Evolutionary conservation across 1,140 invertebrate genomes (phyloP), one percentile per base, ranked within the genome.

Genomic region (Orius laevigatus): DNA sequence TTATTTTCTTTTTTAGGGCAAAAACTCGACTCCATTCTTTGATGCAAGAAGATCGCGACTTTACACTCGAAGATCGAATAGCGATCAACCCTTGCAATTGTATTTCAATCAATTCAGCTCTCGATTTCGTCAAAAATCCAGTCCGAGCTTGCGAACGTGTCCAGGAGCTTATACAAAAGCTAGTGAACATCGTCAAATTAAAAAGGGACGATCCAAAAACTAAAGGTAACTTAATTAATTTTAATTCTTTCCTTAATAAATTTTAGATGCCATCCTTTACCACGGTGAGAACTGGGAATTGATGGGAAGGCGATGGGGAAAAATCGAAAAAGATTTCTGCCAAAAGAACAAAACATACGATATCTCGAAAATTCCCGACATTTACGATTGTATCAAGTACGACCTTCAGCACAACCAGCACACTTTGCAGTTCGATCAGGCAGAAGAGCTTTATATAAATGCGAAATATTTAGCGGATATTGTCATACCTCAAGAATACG

Each of bases 321-420:
- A 99, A 67, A 85, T 99, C 42, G 90, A 98, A 60, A 97, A 98
- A 64, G 96, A 99, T 64, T 99, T 98, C 61, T 87, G 81, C 57
- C 84, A 83, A 0, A 96, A 95, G 65, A 79, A 79, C 56, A 88
- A 85, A 51, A 75, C 78, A 12, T 99, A 90, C 69, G 95, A 98
- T 62, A 98, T 98, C 55, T 96, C 91, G 0, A 99, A 99, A 70
- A 93, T 99, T 53, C 95, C 96, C 0, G 96, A 98, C 64, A 98
- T 99, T 55, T 99, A 98, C 61, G 96, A 99, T 69, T 98, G 94
- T 62, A 98, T 98, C 55, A 98, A 98, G 60, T 98, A 95, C 62
- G 95, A 99, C 68, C 64, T 98, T 50, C 94, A 98, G 60, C 96
- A 99, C 61, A 99, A 99, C 65, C 86, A 93, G 59, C 82, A 92